Base-by-base conservation (phyloP, 2,888 invertebrate species). In the Camponotus fellah region DNA sequence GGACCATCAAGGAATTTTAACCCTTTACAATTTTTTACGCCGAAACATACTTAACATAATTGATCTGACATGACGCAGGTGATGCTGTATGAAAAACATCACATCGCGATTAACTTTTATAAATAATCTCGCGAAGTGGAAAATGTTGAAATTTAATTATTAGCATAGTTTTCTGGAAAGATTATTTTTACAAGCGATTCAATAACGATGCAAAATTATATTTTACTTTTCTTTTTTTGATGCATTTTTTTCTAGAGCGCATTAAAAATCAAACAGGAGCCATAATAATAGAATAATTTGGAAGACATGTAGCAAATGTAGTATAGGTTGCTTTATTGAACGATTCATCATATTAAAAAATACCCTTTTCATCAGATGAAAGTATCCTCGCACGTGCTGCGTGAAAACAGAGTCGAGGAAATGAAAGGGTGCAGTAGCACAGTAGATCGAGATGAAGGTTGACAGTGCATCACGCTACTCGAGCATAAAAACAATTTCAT, bases 401-500 rank as follows among this genome's bases (percentile, higher is more conserved):
- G 37, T 26, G 43, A 79, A 76, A 71, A 66, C 32, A 32, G 4
- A 10, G 17, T n/a, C 12, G 34, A 79, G 58, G 58, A 71, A 71
- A 79, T 79, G 53, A 71, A 66, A 60, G 58, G 43, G 79, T 43
- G 17, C 71, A 32, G 32, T 9, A 74, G 26, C 32, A 46, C 32
- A 32, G 43, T 58, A 37, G 34, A 12, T 72, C 46, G 72, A 60
- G 79, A 60, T 60, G 60, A 34, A 79, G 58, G 58, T 71, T 69
- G 79, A 71, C 79, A 12, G 34, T 69, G 34, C 21, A 69, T 71
- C 71, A 71, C 58, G 43, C 72, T 71, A 72, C 34, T 46, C 46
- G 17, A 2, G 60, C 46, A 60, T 80, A 80, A 80, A 79, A 72
- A 80, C 46, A 80, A 80, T 80, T 72, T 80, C 60, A 80, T 80